Conservation (phyloP, 2,797 vertebrate species). For the Eulemur coronatus region DNA sequence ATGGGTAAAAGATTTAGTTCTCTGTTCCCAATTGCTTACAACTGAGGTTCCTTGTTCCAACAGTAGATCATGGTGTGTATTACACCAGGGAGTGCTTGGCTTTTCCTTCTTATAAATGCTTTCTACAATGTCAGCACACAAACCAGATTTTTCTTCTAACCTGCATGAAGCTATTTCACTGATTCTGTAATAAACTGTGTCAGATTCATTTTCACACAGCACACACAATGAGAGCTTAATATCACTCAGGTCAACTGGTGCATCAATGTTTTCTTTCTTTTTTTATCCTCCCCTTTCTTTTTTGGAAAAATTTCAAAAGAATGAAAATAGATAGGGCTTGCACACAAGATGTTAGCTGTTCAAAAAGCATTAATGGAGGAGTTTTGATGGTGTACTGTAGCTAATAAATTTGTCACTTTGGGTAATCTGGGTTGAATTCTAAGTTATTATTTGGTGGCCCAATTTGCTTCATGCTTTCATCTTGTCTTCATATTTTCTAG, state of each 20-base stretch:
- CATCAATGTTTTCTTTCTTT: not conserved
- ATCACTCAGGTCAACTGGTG: not conserved
- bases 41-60: not conserved
- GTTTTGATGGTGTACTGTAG: not conserved
- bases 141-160: conserved; percentile 27
- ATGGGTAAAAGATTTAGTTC: not conserved
- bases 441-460: not conserved
- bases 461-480: not conserved
- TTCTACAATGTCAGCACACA: not conserved
- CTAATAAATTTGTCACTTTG: not conserved
- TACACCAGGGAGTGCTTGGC: not conserved
- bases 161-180: not conserved
- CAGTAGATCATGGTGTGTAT: not conserved
- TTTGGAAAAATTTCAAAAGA: not conserved
- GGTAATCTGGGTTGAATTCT: not conserved
- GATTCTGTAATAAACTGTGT: conserved; percentile 56
- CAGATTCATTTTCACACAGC: conserved; percentile 60
- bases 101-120: not conserved
- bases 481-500: not conserved
- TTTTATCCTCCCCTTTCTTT: accelerated
- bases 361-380: not conserved
- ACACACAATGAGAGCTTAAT: conserved; percentile 36
- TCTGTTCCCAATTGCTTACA: not conserved
- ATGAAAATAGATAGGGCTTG: not conserved
- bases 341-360: not conserved